Evolutionary conservation across 2,113 vertebrate genomes (phyloP).

Genomic region (Pomatostomus ruficeps): DNA sequence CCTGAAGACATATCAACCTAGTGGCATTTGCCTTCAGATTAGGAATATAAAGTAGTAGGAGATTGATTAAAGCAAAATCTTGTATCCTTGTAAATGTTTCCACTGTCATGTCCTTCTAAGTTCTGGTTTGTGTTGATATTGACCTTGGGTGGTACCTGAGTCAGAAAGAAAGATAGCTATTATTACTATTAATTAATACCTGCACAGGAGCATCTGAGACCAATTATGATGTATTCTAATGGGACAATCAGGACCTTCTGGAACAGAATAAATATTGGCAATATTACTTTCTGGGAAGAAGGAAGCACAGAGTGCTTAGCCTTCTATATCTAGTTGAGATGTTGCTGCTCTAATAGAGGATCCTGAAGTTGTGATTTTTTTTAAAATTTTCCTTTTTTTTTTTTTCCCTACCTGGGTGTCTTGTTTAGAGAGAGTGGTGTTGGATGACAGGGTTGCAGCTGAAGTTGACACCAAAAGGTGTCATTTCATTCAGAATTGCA

Average conservation of each 20-base stretch:
- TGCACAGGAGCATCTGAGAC: not conserved
- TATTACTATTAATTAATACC: not conserved
- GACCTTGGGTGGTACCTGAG: not conserved
- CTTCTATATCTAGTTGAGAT: not conserved
- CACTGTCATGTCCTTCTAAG: not conserved
- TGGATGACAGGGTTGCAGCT: not conserved
- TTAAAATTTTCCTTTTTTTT: too few relatives aligned
- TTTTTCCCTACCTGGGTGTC: not conserved
- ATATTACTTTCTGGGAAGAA: not conserved
- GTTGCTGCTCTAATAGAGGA: not conserved
- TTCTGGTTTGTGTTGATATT: not conserved
- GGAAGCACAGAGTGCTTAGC: not conserved
- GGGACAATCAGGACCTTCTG: not conserved
- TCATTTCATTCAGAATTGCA: not conserved
- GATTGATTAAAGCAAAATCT: slow-evolving; percentile 23
- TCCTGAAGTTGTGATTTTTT: not conserved
- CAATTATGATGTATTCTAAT: not conserved
- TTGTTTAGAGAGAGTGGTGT: not conserved
- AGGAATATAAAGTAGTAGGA: slow-evolving; percentile 17
- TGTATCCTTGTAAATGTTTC: not conserved
- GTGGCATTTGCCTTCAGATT: slow-evolving; percentile 18
- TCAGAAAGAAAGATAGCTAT: not conserved
- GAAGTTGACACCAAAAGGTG: not conserved
- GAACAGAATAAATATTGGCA: not conserved
- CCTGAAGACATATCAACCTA: not conserved